Evolutionary conservation across 2,888 invertebrate species (phyloP).

Genomic region (Parelbella ahira): DNA sequence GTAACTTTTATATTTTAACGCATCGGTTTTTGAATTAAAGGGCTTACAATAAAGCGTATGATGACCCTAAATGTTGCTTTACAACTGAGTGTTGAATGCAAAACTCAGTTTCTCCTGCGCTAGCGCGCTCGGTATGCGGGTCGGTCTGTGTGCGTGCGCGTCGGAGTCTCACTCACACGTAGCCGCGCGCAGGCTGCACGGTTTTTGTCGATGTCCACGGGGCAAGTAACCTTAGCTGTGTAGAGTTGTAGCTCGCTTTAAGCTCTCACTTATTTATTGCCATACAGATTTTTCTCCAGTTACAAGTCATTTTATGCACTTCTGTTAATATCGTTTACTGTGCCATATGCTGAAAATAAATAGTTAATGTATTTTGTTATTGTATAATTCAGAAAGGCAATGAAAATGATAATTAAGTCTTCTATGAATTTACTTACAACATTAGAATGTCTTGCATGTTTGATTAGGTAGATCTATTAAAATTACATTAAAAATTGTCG

Average conservation of each 20-base stretch:
- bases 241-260: conserved; percentile 49
- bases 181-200: conserved; percentile 57
- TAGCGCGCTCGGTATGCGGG: conserved; percentile 69
- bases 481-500: conserved; percentile 3
- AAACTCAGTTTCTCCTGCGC: conserved; percentile 70
- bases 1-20: conserved; percentile 32
- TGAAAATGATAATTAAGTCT: too few species aligned
- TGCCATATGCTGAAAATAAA: too few species aligned
- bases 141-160: conserved; percentile 43
- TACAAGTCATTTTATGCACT: too few species aligned
- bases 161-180: conserved; percentile 44
- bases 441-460: too few species aligned
- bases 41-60: conserved; percentile 65
- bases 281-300: too few species aligned
- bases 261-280: too few species aligned
- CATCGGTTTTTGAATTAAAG: too few species aligned
- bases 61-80: conserved; percentile 71
- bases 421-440: too few species aligned
- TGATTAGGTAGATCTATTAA: too few species aligned
- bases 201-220: conserved; percentile 80
- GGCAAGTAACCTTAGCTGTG: conserved; percentile 66
- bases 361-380: too few species aligned
- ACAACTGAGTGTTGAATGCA: conserved; percentile 72
- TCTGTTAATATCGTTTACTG: too few species aligned
- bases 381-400: too few species aligned